Evolutionary conservation across 2,113 vertebrate genomes (phyloP).

Genomic region (Brachionichthys hirsutus): DNA sequence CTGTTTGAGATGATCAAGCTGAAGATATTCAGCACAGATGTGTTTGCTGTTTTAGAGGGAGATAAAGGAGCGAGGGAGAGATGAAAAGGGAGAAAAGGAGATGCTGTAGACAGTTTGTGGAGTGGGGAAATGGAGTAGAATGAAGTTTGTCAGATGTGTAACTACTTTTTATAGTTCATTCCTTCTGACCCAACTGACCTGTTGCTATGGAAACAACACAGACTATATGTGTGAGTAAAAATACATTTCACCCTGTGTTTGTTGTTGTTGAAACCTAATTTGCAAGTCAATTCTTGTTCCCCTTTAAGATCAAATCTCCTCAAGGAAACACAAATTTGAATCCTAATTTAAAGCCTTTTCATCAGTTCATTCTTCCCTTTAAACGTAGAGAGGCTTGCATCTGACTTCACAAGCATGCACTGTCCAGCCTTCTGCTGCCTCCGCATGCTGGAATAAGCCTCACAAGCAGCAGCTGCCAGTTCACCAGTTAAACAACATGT

Average conservation of each 20-base stretch:
- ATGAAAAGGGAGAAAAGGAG: conserved; percentile 5
- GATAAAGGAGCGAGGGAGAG: neutral
- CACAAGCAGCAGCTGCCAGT: conserved; percentile 2
- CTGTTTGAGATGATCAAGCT: conserved; percentile 43
- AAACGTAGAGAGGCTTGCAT: too few species aligned
- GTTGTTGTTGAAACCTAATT: conserved; percentile 34
- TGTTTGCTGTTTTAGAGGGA: conserved; percentile 23
- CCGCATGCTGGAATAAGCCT: neutral
- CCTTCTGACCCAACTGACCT: conserved; percentile 34
- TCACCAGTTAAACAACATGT: neutral
- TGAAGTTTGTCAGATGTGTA: conserved; percentile 31
- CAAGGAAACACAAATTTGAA: neutral
- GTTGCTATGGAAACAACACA: conserved; percentile 64
- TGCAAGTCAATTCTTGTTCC: conserved; percentile 3
- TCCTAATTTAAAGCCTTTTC: conserved; percentile 15
- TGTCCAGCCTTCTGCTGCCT: neutral
- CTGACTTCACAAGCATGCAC: neutral
- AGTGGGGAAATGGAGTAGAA: conserved; percentile 12
- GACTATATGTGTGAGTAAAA: conserved; percentile 36
- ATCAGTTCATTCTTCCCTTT: neutral
- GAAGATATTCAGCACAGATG: conserved; percentile 23
- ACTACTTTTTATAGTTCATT: conserved; percentile 19
- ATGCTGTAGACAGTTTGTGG: conserved; percentile 3
- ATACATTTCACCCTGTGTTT: conserved; percentile 36
- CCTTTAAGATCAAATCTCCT: conserved; percentile 1